Base-by-base conservation (phyloP, 2,888 invertebrate genomes). In the Diaprepes abbreviatus region DNA sequence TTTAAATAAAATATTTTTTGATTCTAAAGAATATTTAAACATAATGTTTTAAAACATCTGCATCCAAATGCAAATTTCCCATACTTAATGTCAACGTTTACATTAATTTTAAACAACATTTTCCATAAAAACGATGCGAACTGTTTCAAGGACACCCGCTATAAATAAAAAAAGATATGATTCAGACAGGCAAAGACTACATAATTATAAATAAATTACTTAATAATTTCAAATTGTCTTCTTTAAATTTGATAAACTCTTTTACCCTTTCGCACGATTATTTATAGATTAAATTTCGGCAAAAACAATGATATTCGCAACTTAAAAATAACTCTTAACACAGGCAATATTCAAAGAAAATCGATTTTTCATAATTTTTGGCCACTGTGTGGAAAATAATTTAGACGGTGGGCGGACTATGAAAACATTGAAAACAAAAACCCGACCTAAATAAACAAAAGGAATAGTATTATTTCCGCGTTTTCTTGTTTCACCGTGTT, bases 121-220 rank as follows among this genome's bases (percentile, higher is more conserved):
- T 38, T 28, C n/a, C 36, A 63, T 52, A 40, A 63, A 63, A 63
- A 52, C 19, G 19, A 63, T 57, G 57, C 2, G 57, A 65, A 55
- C 16, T 65, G 43, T 66, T 66, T 45, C 55, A 68, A 52, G 68
- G 62, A 63, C 57, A 45, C 9, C 62, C 28, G 21, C 36, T 38
- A 31, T 45, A 24, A 4, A 48, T 24, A 52, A 63, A 58, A 64
- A 57, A 69, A 69, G 63, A 69, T 38, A 58, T 69, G 63, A 69
- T 69, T 69, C 64, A 69, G 19, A 3, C 9, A 50, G 16, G 9
- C 40, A 31, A 28, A 48, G 12, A 38, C 48, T 16, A 21, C 33
- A 65, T 57, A 48, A 55, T 65, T 33, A 57, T 57, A 45, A 57
- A 65, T 16, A 65, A 57, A 55, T 65, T 65, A 65, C 43, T 55